Base-by-base conservation (phyloP, 2,888 invertebrate genomes). In the Xiphydria camelus region DNA sequence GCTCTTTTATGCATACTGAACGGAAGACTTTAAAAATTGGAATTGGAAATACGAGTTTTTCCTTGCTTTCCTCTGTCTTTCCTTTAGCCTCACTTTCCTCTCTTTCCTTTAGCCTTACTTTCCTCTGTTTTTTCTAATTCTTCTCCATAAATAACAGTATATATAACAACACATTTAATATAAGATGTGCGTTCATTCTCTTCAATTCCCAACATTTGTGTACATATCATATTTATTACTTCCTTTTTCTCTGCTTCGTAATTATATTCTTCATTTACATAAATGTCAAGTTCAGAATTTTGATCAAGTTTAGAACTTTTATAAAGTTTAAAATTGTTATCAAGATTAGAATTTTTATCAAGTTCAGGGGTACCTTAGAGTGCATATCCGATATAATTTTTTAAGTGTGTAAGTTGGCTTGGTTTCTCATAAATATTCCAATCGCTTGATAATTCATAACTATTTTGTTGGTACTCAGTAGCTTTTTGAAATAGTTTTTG, bases 361-460 rank as follows among this genome's bases (percentile, higher is more conserved):
- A 22, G 41, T 7, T 42, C 34, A 3, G 69, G 64, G 5, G 48
- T 41, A 2, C 66, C 66, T 38, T 38, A 66, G 3, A 68, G 10
- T 2, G 62, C 60, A 43, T 52, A 64, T 9, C 61, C 64, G 42
- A 72, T 66, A 37, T 68, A 67, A 15, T 66, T 59, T 45, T 50
- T 61, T 4, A 72, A 48, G 22, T 55, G 58, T 4, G 51, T 42
- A 3, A 34, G 31, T 10, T 65, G 38, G 1, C 50, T n/a, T n/a
- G n/a, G 1, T 4, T 10, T 3, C 2, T 55, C n/a, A 33, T 62
- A 72, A 2, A 15, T 33, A 36, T 57, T 61, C 58, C 61, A 70
- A n/a, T 68, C 64, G 15, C 59, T 31, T n/a, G 55, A 48, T 4
- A 59, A 31, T 49, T 72, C 72, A 29, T 69, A 70, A 25, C 49